phyloP scores from a whole-genome alignment of 2,888 invertebrate species.

The Agonopterix heracliana region DNA sequence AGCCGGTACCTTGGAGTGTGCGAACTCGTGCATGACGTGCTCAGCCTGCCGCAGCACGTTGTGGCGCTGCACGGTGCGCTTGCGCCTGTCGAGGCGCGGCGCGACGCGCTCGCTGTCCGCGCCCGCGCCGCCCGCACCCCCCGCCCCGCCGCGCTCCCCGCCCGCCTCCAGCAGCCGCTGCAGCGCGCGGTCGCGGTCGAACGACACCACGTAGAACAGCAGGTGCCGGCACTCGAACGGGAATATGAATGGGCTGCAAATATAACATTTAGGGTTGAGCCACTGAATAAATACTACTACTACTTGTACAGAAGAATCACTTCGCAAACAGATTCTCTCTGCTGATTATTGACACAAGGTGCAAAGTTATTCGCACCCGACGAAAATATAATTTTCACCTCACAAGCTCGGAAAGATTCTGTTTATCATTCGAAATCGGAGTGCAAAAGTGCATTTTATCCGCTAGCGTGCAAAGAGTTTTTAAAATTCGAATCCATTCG shows the following conservation, averaged over 20 bases:
- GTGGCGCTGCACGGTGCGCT: constrained; percentile 91
- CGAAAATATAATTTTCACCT: too few species aligned
- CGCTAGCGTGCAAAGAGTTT: too few species aligned
- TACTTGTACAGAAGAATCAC: too few species aligned
- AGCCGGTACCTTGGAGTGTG: constrained; percentile 86
- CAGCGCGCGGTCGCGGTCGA: constrained; percentile 97
- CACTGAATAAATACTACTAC: too few species aligned
- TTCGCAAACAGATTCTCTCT: too few species aligned
- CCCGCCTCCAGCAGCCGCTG: constrained; percentile 95
- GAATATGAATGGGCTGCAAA: constrained; percentile 91
- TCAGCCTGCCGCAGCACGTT: constrained; percentile 97
- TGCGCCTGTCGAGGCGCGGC: constrained; percentile 93
- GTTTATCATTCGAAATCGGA: too few species aligned
- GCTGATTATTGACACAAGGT: too few species aligned
- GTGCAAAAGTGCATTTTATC: too few species aligned
- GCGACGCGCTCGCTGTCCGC: constrained; percentile 89
- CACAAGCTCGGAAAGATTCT: too few species aligned
- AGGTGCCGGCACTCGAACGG: constrained; percentile 98
- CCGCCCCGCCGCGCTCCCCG: constrained; percentile 82
- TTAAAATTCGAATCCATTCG: too few species aligned
- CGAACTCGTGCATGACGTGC: constrained; percentile 94
- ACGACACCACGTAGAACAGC: constrained; percentile 97
- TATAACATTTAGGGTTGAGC: background rate
- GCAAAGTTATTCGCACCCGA: too few species aligned
- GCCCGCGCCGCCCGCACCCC: constrained; percentile 25